A percentile compares a stretch with the other conserved stretches of the same genome.
These are phyloP conservation scores for Lasioglossum zephyrum DNA, from an alignment of 2,888 invertebrate species.

Conservation along the genomic window DNA sequence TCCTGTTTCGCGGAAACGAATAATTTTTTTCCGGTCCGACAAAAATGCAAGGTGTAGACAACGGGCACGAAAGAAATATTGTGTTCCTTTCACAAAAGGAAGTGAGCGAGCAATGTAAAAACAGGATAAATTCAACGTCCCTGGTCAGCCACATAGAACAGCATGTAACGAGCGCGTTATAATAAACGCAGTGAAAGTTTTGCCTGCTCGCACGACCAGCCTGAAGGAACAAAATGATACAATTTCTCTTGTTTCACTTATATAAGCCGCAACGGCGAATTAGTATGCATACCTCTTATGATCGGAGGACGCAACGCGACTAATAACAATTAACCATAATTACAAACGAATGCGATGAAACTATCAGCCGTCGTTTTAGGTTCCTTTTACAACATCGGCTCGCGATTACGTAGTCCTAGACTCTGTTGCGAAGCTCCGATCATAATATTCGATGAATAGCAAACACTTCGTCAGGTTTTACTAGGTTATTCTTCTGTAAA, in stretches of 20 bases:
- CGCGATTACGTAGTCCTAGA: neutral
- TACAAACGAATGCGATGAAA: neutral
- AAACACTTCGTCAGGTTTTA: neutral
- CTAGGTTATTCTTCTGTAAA: neutral
- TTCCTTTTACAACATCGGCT: neutral
- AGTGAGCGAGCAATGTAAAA: conserved; percentile 8
- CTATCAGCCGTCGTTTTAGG: neutral
- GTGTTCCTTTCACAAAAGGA: conserved; percentile 8
- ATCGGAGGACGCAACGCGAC: neutral
- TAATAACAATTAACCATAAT: neutral
- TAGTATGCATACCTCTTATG: conserved; percentile 7
- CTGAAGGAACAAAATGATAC: conserved; percentile 72
- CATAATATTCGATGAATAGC: neutral
- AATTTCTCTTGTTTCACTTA: conserved; percentile 77
- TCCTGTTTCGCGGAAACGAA: neutral
- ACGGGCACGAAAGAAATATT: neutral
- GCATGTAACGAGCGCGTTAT: conserved; percentile 59
- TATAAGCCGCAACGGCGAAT: conserved; percentile 36
- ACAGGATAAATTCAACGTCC: conserved; percentile 33
- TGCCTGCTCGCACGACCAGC: conserved; percentile 51
- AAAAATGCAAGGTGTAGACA: conserved; percentile 1
- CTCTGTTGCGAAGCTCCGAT: neutral
- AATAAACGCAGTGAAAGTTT: conserved; percentile 78
- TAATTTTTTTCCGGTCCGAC: neutral
- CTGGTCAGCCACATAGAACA: conserved; percentile 49